Base-by-base conservation (phyloP, 2,888 invertebrate species). In the Pristionchus arcanus region DNA sequence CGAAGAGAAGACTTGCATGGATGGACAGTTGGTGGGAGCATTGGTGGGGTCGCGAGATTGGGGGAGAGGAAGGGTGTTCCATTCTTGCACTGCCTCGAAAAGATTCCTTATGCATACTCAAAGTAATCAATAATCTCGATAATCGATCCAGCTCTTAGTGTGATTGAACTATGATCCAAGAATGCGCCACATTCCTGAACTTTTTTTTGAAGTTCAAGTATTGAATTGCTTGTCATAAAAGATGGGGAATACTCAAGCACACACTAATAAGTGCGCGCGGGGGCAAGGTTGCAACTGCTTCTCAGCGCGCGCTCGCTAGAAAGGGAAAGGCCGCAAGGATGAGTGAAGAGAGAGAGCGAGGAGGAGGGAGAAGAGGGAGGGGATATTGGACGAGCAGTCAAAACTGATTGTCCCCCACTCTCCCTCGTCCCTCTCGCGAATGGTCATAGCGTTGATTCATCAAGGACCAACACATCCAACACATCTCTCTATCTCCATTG, bases 261-360 rank as follows among this genome's bases (percentile, higher is more conserved):
- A 66, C 66, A 71, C 31, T 71, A 77, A 42, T 77, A 77, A 77
- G 77, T 77, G 15, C 25, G 28, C 25, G 68, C 7, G 31, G 31
- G 71, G 2, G 71, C 31, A 19, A 34, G 71, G 34, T 42, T 42
- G 37, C 42, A 81, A 81, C 81, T 81, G 81, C 81, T 81, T 81
- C 81, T 13, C 49, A 53, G 49, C 81, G 49, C 81, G 81, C 81
- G 81, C 81, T n/a, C 74, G 25, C 74, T 77, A 16, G 81, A 81
- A 81, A 81, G 81, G 37, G 81, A 81, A 81, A 81, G 49, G 81
- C n/a, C 42, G n/a, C 81, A 31, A 77, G 81, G 81, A 81, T 81
- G 81, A 53, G 81, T 53, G 81, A 81, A 28, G 49, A 81, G 81
- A 53, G 81, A 81, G 74, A 13, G 71, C n/a, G n/a, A n/a, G 21